Evolutionary conservation across 2,113 vertebrate species (phyloP), one percentile per base, ranked within the genome.

Genomic region (Spea bombifrons): DNA sequence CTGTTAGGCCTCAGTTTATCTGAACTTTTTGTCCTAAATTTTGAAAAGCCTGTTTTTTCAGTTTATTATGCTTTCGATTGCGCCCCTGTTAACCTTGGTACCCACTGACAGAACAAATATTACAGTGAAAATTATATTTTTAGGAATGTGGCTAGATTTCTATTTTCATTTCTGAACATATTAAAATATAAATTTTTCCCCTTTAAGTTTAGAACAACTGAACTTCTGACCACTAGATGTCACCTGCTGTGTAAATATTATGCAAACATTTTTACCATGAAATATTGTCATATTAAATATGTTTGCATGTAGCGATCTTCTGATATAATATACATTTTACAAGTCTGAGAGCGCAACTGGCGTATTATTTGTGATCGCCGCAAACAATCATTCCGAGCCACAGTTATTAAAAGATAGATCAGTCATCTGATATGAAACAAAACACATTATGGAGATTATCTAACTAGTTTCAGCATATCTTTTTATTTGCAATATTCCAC

Each of bases 361-460:
- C 45, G 46, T 50, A 73, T 73, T 80, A 80, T 80, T 70, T 53
- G 15, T 15, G 44, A 4, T 70, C 9, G n/a, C 70, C 17, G 45
- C 45, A 44, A 57, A 30, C 5, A 47, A 73, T 66, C 64, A 44
- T 73, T 73, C 77, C 50, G 53, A 55, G 70, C 30, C n/a, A 2
- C 65, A 16, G 77, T 80, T 80, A 73, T 73, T 73, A 80, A 80
- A 73, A 73, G 70, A 61, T 46, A 80, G 66, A 80, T 80, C 77
- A 66, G 50, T 15, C 48, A 1, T 63, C 70, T 44, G 50, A 80
- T 71, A 57, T 13, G 61, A 78, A 78, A 71, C 69, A 78, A 65
- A 78, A 66, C 59, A 7, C 59, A 55, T 57, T 73, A 80, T 73
- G 70, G 77, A 73, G 70, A 73, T 80, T 73, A 78, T 71, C 49